These are phyloP conservation scores for Tetragonula carbonaria DNA, from an alignment of 2,888 invertebrate species.

Conservation along the genomic window DNA sequence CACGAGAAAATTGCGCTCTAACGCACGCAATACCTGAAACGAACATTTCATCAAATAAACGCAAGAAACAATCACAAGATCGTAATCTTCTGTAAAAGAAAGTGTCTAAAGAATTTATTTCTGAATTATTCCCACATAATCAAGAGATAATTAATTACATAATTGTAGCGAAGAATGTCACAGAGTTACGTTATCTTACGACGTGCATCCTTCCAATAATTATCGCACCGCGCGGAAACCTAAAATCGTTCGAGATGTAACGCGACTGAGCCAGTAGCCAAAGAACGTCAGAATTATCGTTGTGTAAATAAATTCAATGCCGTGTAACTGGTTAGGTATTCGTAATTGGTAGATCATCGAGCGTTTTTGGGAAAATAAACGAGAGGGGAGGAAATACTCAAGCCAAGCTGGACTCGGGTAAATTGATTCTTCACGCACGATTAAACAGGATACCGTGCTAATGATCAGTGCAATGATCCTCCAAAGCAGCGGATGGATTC, in stretches of 20 bases:
- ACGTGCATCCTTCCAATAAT: neutral
- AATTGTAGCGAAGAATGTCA: neutral
- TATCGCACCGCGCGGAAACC: neutral
- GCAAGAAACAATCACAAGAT: no score
- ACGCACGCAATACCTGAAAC: neutral
- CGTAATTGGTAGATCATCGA: conserved; percentile 33
- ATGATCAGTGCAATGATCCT: conserved; percentile 42
- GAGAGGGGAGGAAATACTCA: neutral
- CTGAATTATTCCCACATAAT: neutral
- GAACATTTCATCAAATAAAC: neutral
- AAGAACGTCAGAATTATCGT: conserved; percentile 20
- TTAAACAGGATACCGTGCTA: conserved; percentile 35
- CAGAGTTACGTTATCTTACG: neutral
- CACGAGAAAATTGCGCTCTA: neutral
- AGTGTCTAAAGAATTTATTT: no score
- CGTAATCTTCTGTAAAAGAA: no score
- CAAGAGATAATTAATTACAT: neutral
- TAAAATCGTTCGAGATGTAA: conserved; percentile 13
- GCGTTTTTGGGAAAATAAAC: neutral
- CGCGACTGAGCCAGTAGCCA: neutral
- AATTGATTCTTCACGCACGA: conserved; percentile 54
- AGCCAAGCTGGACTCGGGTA: conserved; percentile 23
- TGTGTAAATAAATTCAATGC: conserved; percentile 19
- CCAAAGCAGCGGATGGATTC: neutral
- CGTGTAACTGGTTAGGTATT: neutral